Base-by-base conservation (phyloP, 1,140 invertebrate species). In the Aethina tumida region DNA sequence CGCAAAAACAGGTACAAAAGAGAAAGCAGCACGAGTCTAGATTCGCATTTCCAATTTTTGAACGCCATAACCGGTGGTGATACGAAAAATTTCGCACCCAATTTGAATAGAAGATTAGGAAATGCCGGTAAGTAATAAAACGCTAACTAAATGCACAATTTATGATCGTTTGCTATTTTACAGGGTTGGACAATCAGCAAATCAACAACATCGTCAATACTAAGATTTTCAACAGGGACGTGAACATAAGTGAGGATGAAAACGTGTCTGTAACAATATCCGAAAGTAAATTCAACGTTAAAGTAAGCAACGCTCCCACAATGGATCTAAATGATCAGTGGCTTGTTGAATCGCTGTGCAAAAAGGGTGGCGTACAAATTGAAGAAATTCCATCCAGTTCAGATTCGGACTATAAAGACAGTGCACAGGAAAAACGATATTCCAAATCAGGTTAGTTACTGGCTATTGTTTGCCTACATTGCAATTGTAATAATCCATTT, bases 21-120 rank as follows among this genome's bases (percentile, higher is more conserved):
- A 38, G 81, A 79, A 13, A 85, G 81, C 52, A 80, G 78, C 24
- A 81, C 81, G 1, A 87, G 84, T 1, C 73, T 84, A 22, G 82
- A 85, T 47, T 86, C 81, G 43, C 79, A 84, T 56, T 63, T 71
- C 7, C 75, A 77, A 53, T 58, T 77, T 55, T 61, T 68, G 41
- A 70, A 57, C 39, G 68, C 51, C 34, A 67, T 62, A 57, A 68
- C 44, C 46, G 67, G 57, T 53, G 62, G 43, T 50, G 70, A 58
- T 58, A 63, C 61, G 47, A 62, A 65, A 12, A 45, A 53, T 7
- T 54, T 68, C 24, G 53, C 59, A 19, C 67, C 65, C 12, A 71
- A 71, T 49, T 43, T 74, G 59, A 73, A 74, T 36, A 59, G 76
- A 30, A 63, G 77, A 21, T 60, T 64, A 2, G 74, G 65, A 0